Percentiles rank a stretch among this genome's conserved stretches.
These are phyloP conservation scores for Coleophora flavipennella DNA, from an alignment of 2,888 invertebrate species.

Conservation along the genomic window DNA sequence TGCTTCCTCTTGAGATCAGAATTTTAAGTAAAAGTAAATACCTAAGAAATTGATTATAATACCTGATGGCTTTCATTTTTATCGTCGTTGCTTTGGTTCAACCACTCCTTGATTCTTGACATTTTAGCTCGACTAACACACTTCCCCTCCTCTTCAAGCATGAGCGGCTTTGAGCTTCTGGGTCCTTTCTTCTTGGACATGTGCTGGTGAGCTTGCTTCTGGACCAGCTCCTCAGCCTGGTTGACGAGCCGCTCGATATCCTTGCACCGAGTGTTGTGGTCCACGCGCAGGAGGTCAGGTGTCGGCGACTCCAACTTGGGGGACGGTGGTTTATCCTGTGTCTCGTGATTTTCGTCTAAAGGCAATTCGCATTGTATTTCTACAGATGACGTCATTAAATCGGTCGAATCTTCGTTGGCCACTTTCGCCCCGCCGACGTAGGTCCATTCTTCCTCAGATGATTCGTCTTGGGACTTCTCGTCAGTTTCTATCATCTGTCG, in stretches of 20 bases:
- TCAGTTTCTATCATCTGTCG: slow-evolving; percentile 72
- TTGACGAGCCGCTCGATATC: slow-evolving; percentile 83
- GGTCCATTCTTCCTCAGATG: slow-evolving; percentile 76
- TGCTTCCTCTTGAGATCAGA: too few species aligned
- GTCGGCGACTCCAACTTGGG: slow-evolving; percentile 52
- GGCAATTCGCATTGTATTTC: slow-evolving; percentile 62
- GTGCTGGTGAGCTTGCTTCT: slow-evolving; percentile 61
- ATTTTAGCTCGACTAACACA: slow-evolving; percentile 71
- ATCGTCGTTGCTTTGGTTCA: slow-evolving; percentile 68
- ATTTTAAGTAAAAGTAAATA: too few species aligned
- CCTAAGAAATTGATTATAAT: neutral
- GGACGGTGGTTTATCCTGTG: slow-evolving; percentile 36
- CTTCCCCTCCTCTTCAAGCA: slow-evolving; percentile 66
- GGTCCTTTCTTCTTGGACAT: slow-evolving; percentile 63
- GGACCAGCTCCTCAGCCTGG: slow-evolving; percentile 85
- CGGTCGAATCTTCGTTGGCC: slow-evolving; percentile 59
- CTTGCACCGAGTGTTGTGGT: slow-evolving; percentile 68
- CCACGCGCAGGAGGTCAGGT: slow-evolving; percentile 59
- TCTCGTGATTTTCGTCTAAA: slow-evolving; percentile 43
- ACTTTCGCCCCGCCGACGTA: slow-evolving; percentile 69
- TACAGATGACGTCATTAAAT: slow-evolving; percentile 66
- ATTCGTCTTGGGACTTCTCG: slow-evolving; percentile 61
- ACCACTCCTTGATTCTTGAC: slow-evolving; percentile 80
- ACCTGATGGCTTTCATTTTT: slow-evolving; percentile 59
- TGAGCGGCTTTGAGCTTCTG: slow-evolving; percentile 65